Evolutionary conservation across 1,140 invertebrate species (phyloP).

Genomic region (Aethina tumida): DNA sequence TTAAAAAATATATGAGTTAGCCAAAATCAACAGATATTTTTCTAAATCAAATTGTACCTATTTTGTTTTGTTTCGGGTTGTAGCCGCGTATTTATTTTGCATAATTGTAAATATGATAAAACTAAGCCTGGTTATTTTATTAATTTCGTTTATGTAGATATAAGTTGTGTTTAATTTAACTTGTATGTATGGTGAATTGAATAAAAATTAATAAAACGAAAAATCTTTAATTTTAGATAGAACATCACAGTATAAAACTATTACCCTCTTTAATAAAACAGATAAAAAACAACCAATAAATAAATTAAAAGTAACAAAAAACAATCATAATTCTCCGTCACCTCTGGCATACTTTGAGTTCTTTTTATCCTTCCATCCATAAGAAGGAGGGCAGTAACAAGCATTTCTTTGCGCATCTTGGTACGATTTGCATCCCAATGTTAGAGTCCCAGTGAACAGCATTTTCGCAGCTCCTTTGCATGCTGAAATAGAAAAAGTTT

Average conservation of each 20-base stretch:
- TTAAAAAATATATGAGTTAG: too few species aligned
- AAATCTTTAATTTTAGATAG: too few species aligned
- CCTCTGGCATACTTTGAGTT: constrained; percentile 43
- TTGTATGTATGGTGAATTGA: constrained; percentile 22
- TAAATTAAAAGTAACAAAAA: too few species aligned
- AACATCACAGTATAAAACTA: too few species aligned
- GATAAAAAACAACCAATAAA: too few species aligned
- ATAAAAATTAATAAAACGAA: too few species aligned
- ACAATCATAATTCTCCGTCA: too few species aligned
- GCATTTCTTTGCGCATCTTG: constrained; percentile 68
- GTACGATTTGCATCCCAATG: constrained; percentile 74
- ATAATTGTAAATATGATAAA: constrained; percentile 1
- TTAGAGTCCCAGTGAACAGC: constrained; percentile 69
- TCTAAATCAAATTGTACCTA: too few species aligned
- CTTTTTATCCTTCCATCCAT: constrained; percentile 36
- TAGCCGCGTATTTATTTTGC: too few species aligned
- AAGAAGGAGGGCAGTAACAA: constrained; percentile 54
- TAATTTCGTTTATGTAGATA: constrained; percentile 16
- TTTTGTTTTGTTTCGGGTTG: too few species aligned
- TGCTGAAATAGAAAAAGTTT: constrained; percentile 41
- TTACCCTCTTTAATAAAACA: too few species aligned
- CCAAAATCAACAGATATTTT: too few species aligned
- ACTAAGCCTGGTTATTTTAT: constrained; percentile 3
- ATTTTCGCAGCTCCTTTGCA: constrained; percentile 78
- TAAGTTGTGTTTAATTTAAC: constrained; percentile 22